A percentile compares a stretch with the other conserved stretches of the same genome.
Evolutionary conservation across 2,888 invertebrate species (phyloP).

Genomic region (Steinernema carpocapsae): DNA sequence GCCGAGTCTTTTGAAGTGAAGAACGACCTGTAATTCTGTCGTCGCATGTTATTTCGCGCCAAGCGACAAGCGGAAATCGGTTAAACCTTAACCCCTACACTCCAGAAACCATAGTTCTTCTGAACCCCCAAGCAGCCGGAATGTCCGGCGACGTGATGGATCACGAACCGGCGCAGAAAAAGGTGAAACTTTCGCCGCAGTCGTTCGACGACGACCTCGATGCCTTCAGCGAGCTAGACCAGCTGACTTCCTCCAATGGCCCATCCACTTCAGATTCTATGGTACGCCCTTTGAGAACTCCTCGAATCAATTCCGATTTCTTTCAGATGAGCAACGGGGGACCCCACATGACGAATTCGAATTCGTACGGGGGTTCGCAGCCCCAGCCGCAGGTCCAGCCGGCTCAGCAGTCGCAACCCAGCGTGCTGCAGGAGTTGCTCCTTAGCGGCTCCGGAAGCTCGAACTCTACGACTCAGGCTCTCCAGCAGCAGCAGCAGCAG

Average conservation of each 20-base stretch:
- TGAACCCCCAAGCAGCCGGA: not conserved
- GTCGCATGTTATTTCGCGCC: not conserved
- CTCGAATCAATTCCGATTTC: not conserved
- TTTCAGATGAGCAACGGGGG: conserved; percentile 20
- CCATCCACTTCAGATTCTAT: conserved; percentile 2
- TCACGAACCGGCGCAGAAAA: conserved; percentile 12
- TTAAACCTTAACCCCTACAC: not conserved
- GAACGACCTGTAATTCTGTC: not conserved
- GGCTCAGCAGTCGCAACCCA: conserved; percentile 40
- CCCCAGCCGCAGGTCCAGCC: conserved; percentile 30
- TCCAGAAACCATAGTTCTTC: conserved; percentile 1
- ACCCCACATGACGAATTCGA: conserved; percentile 3
- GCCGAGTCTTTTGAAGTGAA: not conserved
- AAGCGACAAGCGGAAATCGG: not conserved
- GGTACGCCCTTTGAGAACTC: not conserved
- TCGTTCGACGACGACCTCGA: conserved; percentile 20
- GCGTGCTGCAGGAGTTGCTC: conserved; percentile 61
- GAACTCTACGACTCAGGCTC: conserved; percentile 7
- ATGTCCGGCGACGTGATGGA: conserved; percentile 22
- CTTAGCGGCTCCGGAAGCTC: conserved; percentile 43
- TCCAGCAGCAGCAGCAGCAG: conserved; percentile 30
- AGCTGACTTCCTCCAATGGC: conserved; percentile 14
- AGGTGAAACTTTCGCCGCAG: conserved; percentile 13
- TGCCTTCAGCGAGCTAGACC: conserved; percentile 17
- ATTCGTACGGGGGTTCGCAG: conserved; percentile 19